Evolutionary conservation across 2,888 invertebrate genomes (phyloP).

Genomic region (Platypus cylindrus): DNA sequence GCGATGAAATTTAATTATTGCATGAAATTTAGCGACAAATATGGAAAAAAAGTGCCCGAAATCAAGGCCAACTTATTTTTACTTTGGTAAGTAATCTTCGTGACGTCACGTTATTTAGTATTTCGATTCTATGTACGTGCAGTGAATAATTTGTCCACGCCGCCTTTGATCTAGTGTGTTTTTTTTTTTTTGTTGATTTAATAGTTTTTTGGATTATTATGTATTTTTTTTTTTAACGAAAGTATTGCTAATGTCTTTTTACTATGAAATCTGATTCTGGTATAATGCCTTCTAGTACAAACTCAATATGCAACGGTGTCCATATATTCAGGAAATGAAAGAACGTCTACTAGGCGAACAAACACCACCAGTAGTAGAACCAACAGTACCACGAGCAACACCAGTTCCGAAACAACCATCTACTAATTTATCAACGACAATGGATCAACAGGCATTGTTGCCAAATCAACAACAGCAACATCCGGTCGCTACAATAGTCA

Average conservation of each 20-base stretch:
- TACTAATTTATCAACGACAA: slow-evolving; percentile 33
- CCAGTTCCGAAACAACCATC: slow-evolving; percentile 37
- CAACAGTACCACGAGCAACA: slow-evolving; percentile 42
- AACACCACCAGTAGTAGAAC: slow-evolving; percentile 50
- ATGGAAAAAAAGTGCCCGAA: no score
- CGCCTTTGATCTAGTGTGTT: no score
- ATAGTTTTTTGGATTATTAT: no score
- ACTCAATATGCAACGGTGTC: slow-evolving; percentile 70
- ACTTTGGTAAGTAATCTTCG: no score
- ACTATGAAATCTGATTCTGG: background rate
- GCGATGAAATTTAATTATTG: no score
- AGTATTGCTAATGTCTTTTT: background rate
- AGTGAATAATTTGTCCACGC: no score
- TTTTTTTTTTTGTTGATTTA: slow-evolving; percentile 11
- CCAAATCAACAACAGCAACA: slow-evolving; percentile 38
- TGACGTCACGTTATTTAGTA: no score
- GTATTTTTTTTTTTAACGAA: background rate
- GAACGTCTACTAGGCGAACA: slow-evolving; percentile 72
- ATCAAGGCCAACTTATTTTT: no score
- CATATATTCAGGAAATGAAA: slow-evolving; percentile 89
- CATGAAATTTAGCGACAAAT: no score
- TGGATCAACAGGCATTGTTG: slow-evolving; percentile 28
- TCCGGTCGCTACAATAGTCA: slow-evolving; percentile 79
- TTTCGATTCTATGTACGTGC: no score
- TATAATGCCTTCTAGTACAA: slow-evolving; percentile 32